Evolutionary conservation across 2,888 invertebrate genomes (phyloP), one percentile per base, ranked within the genome.

Genomic region (Trichogramma dendrolimi): DNA sequence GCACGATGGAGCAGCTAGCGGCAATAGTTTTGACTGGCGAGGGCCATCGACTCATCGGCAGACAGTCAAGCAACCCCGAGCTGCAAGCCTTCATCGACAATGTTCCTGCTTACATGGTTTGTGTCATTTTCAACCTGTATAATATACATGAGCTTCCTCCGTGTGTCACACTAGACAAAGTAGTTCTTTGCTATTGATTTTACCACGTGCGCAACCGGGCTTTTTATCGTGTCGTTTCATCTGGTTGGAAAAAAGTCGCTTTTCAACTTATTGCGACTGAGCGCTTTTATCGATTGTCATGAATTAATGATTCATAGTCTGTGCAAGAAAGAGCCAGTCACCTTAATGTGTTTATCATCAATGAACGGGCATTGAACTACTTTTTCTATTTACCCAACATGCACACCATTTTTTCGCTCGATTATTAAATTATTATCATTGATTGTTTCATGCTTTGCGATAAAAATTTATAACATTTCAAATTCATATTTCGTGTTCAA

Each of bases 1-100:
- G 92, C 6, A 93, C 93, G 74, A 89, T 96, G 88, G 94, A 94
- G 76, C 90, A 92, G 81, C 81, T 96, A 72, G 96, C 96, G 40
- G 86, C 91, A 57, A 81, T 96, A 71, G 94, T 96, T 10, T 82
- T 96, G 38, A 91, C 91, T 71, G 96, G 96, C 4, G 90, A 94
- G 74, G 96, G 96, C 0, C 82, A 89, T 67, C 84, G 87, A 80
- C 81, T 93, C 71, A 79, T 90, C 72, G 86, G 91, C 61, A 83
- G 87, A 70, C 83, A 83, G 71, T 86, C 91, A 61, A 80, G 83
- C 65, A 90, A 92, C 78, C 83, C 87, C 5, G 93, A 94, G 76
- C 83, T 94, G 49, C 91, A 93, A 79, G 87, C 91, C 10, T 94
- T 95, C 81, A 83, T 95, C 68, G 89, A 90, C 73, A 93, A 92